A percentile compares a stretch with the other conserved stretches of the same genome.
Conservation (phyloP, 2,888 invertebrate species). For the Coremacera marginata region DNA sequence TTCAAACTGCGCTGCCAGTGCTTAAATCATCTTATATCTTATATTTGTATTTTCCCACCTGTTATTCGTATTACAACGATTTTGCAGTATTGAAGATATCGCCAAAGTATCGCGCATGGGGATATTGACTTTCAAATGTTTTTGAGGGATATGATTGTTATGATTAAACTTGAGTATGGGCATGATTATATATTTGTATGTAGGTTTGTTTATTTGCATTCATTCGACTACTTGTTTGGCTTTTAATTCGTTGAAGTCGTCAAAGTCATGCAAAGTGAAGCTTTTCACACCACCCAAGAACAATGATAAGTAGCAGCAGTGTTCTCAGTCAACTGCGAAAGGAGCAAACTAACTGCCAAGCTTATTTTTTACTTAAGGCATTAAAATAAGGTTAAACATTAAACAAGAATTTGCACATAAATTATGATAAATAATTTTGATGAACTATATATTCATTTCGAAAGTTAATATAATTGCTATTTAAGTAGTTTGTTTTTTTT, state of each 20-base stretch:
- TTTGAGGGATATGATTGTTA: background rate
- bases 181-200: background rate
- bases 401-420: background rate
- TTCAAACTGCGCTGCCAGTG: too few species aligned
- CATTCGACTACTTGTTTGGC: background rate
- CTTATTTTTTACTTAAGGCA: too few species aligned
- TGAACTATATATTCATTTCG: too few species aligned
- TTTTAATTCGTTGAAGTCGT: background rate
- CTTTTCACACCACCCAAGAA: constrained; percentile 30
- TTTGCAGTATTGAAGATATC: too few species aligned
- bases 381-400: background rate
- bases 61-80: too few species aligned
- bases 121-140: background rate
- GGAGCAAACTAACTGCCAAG: too few species aligned
- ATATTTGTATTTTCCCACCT: too few species aligned
- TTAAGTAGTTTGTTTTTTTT: too few species aligned
- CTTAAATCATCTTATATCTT: too few species aligned
- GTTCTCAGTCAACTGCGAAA: background rate
- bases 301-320: background rate
- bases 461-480: too few species aligned
- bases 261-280: constrained; percentile 50
- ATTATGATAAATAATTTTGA: too few species aligned
- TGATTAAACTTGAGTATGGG: background rate
- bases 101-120: background rate
- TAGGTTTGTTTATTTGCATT: background rate